Conservation (phyloP, 2,797 vertebrate genomes). For the Australoheros facetus region DNA sequence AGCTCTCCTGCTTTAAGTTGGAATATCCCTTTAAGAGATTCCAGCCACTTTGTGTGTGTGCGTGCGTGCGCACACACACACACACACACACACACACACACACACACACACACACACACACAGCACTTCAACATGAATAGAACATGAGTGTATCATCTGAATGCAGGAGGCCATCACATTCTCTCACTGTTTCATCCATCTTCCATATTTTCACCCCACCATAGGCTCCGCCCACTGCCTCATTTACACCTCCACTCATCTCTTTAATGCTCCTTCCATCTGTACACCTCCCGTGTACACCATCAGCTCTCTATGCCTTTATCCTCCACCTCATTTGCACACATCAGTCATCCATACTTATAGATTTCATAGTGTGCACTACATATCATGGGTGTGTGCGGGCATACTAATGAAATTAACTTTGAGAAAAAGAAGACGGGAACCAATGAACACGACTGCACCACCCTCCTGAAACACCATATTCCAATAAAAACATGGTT, state of each 20-base stretch:
- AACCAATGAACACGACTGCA: background rate
- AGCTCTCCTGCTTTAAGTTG: background rate
- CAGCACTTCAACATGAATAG: conserved; percentile 26
- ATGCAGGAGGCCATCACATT: conserved; percentile 5
- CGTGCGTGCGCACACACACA: background rate
- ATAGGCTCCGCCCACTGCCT: conserved; percentile 18
- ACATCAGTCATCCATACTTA: conserved; percentile 2
- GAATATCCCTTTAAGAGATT: conserved; percentile 31
- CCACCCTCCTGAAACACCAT: background rate
- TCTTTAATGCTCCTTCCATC: background rate
- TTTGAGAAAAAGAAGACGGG: background rate
- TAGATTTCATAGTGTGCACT: background rate
- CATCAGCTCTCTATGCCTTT: background rate
- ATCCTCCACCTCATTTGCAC: background rate
- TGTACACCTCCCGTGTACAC: background rate
- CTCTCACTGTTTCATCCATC: background rate
- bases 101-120: conserved; percentile 10
- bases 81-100: background rate
- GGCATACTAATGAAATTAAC: background rate
- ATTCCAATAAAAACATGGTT: no score
- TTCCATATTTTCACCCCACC: background rate
- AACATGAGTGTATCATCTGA: conserved; percentile 38
- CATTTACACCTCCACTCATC: conserved; percentile 21
- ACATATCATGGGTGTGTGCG: background rate
- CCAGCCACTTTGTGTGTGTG: background rate